Evolutionary conservation across 2,888 invertebrate genomes (phyloP), one percentile per base, ranked within the genome.

Genomic region (Ramazzottius varieornatus): DNA sequence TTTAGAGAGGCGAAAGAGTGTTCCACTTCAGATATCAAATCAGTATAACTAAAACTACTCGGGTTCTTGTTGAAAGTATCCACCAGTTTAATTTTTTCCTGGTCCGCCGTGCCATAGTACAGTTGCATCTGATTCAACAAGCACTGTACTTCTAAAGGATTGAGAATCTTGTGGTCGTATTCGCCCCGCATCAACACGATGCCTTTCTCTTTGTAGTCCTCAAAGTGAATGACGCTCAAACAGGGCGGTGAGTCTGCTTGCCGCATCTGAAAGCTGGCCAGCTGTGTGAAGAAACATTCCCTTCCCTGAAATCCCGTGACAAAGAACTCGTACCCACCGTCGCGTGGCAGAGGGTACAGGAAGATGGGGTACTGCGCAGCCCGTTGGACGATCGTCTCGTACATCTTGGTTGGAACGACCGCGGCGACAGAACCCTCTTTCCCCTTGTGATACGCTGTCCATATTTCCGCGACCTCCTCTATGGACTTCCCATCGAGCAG

Each of bases 171-270:
- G 71, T 81, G 82, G 73, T 90, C 88, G 74, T 83, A 89, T 75
- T 89, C 88, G 24, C 89, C 90, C 46, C 84, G 81, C 87, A 90
- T 87, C 46, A 90, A 77, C 16, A 90, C 81, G 54, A 89, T 78
- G 1, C 82, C 68, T 65, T 32, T 8, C 20, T 46, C 24, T 32
- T 63, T 2, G 8, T 29, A 20, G 16, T 54, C 54, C n/a, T 54
- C 54, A 16, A 54, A 29, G 29, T 54, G 54, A 24, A 54, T 29
- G 16, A 54, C n/a, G 29, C 54, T 54, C 54, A 54, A 24, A 24
- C 54, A 54, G 20, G 54, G 20, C n/a, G 54, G 54, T 24, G 54
- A 16, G 54, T 54, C 54, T 8, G 54, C 54, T 24, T 54, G 20
- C 54, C 54, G 54, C 54, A 8, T 84, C 80, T 89, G 89, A 75